phyloP scores from a whole-genome alignment of 2,113 vertebrate species.

The Struthio camelus region DNA sequence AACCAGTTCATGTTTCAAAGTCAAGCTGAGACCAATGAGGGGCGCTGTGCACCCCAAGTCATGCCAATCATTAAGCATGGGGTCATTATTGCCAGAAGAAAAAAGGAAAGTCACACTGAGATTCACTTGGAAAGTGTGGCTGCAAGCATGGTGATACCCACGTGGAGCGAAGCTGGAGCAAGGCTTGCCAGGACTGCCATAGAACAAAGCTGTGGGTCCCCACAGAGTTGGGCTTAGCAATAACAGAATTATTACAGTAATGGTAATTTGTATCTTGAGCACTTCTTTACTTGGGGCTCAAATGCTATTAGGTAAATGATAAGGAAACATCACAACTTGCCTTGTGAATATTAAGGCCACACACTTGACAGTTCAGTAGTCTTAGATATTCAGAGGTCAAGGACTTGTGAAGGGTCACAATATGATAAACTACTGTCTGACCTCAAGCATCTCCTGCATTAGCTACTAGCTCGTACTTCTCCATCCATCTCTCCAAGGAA shows the following conservation, averaged over 20 bases:
- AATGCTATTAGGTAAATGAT: accelerated
- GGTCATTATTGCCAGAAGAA: not conserved
- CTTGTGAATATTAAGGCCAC: not conserved
- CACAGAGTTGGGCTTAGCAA: accelerated
- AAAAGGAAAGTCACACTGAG: not conserved
- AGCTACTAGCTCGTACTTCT: not conserved
- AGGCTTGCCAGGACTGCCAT: not conserved
- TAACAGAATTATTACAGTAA: not conserved
- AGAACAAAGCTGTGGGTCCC: not conserved
- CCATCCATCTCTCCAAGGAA: not conserved
- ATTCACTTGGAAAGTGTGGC: not conserved
- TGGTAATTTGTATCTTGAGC: not conserved
- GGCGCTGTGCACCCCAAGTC: not conserved
- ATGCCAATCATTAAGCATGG: not conserved
- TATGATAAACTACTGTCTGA: too few species aligned
- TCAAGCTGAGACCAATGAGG: not conserved
- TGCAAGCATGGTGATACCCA: not conserved
- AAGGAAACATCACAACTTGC: not conserved
- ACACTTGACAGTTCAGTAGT: not conserved
- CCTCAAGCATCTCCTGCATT: not conserved
- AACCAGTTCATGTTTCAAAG: not conserved
- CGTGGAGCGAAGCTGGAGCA: accelerated
- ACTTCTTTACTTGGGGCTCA: not conserved
- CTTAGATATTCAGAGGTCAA: not conserved
- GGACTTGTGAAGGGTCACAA: too few species aligned